Conservation (phyloP, 53 echinoderm and acorn worm species). For the Luidia sarsii region DNA sequence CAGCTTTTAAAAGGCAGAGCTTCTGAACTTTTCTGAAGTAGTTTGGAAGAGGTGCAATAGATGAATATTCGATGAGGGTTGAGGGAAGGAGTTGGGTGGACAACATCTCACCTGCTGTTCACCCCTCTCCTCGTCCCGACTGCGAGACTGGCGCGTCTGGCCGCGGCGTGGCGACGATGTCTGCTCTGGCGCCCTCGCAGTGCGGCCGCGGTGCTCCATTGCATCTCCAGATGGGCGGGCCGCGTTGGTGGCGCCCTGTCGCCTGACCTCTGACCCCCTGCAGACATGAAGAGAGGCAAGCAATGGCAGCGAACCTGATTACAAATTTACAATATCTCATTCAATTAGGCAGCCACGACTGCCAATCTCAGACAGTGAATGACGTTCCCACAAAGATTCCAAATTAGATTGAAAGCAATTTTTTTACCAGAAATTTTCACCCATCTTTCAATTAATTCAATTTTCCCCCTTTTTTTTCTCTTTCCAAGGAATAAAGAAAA, state of each 20-base stretch:
- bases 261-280: slow-evolving; percentile 3
- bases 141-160: slow-evolving; percentile 36
- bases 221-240: slow-evolving; percentile 35
- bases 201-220: background rate
- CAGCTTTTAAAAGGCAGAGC: too few relatives aligned
- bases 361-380: too few relatives aligned
- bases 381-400: too few relatives aligned
- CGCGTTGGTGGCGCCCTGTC: slow-evolving; percentile 13
- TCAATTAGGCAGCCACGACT: slow-evolving; percentile 31
- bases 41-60: too few relatives aligned
- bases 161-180: background rate
- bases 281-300: slow-evolving; percentile 3
- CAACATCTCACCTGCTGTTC: slow-evolving; percentile 55
- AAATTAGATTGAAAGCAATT: too few relatives aligned
- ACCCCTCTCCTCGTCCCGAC: slow-evolving; percentile 36
- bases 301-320: slow-evolving; percentile 34
- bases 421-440: too few relatives aligned
- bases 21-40: too few relatives aligned
- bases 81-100: too few relatives aligned
- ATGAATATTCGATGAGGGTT: slow-evolving; percentile 40
- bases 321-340: background rate
- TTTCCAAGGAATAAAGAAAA: too few relatives aligned
- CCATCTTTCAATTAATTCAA: too few relatives aligned
- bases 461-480: too few relatives aligned
- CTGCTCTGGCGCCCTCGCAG: slow-evolving; percentile 9